phyloP scores from a whole-genome alignment of 2,113 vertebrate genomes.

The Paralichthys olivaceus region DNA sequence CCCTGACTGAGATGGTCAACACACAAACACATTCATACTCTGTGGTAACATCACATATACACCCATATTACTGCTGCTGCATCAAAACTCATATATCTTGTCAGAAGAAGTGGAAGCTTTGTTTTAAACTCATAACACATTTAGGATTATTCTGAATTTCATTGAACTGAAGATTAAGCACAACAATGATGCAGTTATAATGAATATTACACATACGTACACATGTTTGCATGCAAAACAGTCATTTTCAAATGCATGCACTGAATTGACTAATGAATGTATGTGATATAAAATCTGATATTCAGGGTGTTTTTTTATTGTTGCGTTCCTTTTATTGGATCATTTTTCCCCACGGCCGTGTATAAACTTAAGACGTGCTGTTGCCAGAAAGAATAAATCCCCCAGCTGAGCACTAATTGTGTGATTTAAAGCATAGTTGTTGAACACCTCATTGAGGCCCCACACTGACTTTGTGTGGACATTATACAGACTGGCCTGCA shows the following conservation, averaged over 20 bases:
- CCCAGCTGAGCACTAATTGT: conserved; percentile 60
- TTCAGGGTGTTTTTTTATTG: conserved; percentile 42
- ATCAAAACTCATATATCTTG: not conserved
- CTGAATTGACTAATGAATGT: not conserved
- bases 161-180: not conserved
- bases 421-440: conserved; percentile 60
- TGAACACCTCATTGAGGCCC: conserved; percentile 47
- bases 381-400: conserved; percentile 57
- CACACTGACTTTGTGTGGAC: conserved; percentile 38
- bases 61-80: not conserved
- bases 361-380: conserved; percentile 41
- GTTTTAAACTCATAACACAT: not conserved
- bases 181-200: not conserved
- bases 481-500: conserved; percentile 43
- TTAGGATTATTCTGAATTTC: not conserved
- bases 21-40: conserved; percentile 1
- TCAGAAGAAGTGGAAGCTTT: not conserved
- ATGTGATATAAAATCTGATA: conserved; percentile 29
- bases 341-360: conserved; percentile 18
- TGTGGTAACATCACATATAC: not conserved
- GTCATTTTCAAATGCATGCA: not conserved
- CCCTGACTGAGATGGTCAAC: conserved; percentile 7
- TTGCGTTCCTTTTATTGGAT: conserved; percentile 45
- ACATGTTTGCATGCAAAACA: not conserved
- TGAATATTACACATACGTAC: not conserved